Conservation (phyloP, 2,888 invertebrate species). For the Lobophora halterata region DNA sequence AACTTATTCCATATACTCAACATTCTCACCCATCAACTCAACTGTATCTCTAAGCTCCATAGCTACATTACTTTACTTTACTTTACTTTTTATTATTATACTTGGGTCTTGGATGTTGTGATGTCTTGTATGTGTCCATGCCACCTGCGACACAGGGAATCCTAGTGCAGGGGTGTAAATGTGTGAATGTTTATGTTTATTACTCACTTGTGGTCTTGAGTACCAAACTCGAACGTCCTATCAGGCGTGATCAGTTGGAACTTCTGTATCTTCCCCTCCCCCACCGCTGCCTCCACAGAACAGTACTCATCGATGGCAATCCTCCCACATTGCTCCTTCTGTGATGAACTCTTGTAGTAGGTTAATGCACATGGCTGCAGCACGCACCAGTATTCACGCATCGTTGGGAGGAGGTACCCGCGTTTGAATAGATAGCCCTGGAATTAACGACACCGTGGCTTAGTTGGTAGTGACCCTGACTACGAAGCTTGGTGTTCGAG, state of each 20-base stretch:
- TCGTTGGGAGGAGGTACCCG: constrained; percentile 87
- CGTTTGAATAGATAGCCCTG: constrained; percentile 87
- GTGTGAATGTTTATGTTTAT: too few relatives aligned
- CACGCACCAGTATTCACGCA: constrained; percentile 91
- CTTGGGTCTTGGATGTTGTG: too few relatives aligned
- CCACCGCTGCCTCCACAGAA: constrained; percentile 82
- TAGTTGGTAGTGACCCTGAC: too few relatives aligned
- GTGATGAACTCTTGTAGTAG: constrained; percentile 87
- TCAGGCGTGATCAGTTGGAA: constrained; percentile 86
- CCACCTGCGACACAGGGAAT: too few relatives aligned
- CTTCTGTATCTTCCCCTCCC: constrained; percentile 79
- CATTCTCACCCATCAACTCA: too few relatives aligned
- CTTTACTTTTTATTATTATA: too few relatives aligned
- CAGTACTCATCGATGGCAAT: constrained; percentile 84
- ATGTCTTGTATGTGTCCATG: too few relatives aligned
- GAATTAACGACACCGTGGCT: constrained; percentile 19
- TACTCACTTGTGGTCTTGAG: constrained; percentile 85
- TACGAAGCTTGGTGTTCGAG: too few relatives aligned
- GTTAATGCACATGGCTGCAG: constrained; percentile 86
- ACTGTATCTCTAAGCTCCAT: too few relatives aligned
- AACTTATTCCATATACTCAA: too few relatives aligned
- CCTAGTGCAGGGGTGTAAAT: too few relatives aligned
- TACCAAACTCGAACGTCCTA: constrained; percentile 86
- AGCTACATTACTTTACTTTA: too few relatives aligned
- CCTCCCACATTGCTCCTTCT: constrained; percentile 85